Evolutionary conservation across 1,140 invertebrate species (phyloP).

Genomic region (Calephelis virginiensis): DNA sequence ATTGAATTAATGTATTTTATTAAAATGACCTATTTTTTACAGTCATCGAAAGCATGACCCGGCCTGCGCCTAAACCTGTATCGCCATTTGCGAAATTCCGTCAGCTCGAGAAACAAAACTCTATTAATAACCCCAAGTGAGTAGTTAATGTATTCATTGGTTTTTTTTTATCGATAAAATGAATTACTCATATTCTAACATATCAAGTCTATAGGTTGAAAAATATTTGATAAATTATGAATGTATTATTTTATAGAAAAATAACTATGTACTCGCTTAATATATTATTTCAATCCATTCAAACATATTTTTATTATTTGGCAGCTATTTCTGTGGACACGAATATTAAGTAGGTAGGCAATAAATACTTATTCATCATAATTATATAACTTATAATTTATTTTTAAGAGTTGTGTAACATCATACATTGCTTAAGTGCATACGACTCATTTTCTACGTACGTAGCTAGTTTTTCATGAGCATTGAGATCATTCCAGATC

Average conservation of each 20-base stretch:
- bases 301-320: constrained; percentile 64
- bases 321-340: constrained; percentile 62
- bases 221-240: too few species aligned
- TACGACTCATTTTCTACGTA: constrained; percentile 27
- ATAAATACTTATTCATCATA: constrained; percentile 51
- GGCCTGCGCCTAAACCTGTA: constrained; percentile 83
- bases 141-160: constrained; percentile 27
- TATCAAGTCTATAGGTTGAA: too few species aligned
- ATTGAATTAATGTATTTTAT: not conserved
- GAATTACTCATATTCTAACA: constrained; percentile 8
- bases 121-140: constrained; percentile 86
- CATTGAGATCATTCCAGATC: constrained; percentile 12
- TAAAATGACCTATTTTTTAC: constrained; percentile 23
- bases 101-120: constrained; percentile 92
- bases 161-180: not conserved
- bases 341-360: constrained; percentile 55
- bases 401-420: constrained; percentile 40
- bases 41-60: constrained; percentile 82
- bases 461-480: constrained; percentile 23
- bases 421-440: constrained; percentile 39
- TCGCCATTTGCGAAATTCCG: constrained; percentile 94
- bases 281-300: constrained; percentile 41
- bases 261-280: constrained; percentile 36
- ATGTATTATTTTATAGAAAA: not conserved
- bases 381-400: constrained; percentile 45